Conservation (phyloP, 2,888 invertebrate species). For the Drosophila sordidapex region DNA sequence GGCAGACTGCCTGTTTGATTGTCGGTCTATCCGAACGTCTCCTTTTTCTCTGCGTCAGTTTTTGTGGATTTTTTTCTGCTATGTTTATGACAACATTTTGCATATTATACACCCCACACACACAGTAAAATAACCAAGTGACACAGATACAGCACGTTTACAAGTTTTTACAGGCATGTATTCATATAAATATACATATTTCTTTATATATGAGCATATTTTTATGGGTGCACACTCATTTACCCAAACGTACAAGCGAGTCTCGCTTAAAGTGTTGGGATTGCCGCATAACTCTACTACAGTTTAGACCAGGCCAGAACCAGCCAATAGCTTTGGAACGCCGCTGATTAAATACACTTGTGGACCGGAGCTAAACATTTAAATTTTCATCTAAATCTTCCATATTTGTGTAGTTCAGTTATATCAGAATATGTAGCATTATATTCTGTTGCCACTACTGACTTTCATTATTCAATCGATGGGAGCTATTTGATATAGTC, state of each 20-base stretch:
- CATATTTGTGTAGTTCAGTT: background rate
- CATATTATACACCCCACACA: conserved; percentile 24
- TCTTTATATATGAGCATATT: background rate
- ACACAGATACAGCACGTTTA: conserved; percentile 33
- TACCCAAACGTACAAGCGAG: background rate
- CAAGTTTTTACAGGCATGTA: background rate
- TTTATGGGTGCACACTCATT: conserved; percentile 11
- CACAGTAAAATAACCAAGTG: conserved; percentile 3
- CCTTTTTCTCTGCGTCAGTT: conserved; percentile 4
- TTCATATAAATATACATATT: conserved; percentile 1
- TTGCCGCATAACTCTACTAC: background rate
- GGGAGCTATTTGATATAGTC: background rate
- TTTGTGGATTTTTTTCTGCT: conserved; percentile 36
- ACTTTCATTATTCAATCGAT: background rate
- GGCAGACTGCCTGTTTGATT: conserved; percentile 18
- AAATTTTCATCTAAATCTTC: background rate
- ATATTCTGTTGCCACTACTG: background rate
- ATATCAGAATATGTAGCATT: background rate
- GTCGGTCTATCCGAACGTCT: conserved; percentile 3
- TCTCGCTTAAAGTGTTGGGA: conserved; percentile 5
- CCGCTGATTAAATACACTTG: background rate
- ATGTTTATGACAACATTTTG: conserved; percentile 49
- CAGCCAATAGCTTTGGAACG: background rate
- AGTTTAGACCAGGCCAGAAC: background rate
- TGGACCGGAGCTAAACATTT: background rate